Conservation (phyloP, 2,113 vertebrate species). For the Lutjanus erythropterus region DNA sequence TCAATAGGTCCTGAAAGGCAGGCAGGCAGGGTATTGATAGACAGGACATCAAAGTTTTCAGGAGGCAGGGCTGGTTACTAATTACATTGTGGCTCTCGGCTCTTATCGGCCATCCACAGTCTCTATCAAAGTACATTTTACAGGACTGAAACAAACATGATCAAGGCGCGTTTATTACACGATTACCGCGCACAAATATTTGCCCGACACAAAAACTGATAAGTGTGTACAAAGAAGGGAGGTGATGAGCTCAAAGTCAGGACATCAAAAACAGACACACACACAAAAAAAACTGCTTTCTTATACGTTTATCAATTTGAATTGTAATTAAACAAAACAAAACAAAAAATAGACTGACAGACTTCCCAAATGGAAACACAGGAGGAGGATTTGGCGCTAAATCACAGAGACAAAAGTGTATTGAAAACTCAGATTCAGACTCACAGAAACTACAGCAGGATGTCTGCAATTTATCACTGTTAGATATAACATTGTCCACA, state of each 20-base stretch:
- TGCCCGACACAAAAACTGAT: slow-evolving; percentile 40
- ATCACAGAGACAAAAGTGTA: slow-evolving; percentile 36
- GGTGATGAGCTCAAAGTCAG: slow-evolving; percentile 25
- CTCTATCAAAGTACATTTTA: slow-evolving; percentile 77
- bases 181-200: slow-evolving; percentile 73
- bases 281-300: neutral
- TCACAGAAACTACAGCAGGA: slow-evolving; percentile 40
- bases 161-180: slow-evolving; percentile 79
- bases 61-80: slow-evolving; percentile 73
- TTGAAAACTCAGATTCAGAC: slow-evolving; percentile 50
- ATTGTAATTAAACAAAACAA: neutral
- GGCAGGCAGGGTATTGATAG: slow-evolving; percentile 55
- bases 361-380: neutral
- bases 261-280: neutral
- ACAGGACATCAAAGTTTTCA: slow-evolving; percentile 75
- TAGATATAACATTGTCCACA: too few relatives aligned
- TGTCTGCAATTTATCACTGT: neutral
- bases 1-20: slow-evolving; percentile 58
- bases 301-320: neutral
- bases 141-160: slow-evolving; percentile 76
- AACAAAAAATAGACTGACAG: neutral
- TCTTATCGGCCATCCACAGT: slow-evolving; percentile 77
- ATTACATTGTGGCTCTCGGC: slow-evolving; percentile 74
- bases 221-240: slow-evolving; percentile 19
- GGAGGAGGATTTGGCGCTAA: neutral